Evolutionary conservation across 1,140 invertebrate genomes (phyloP).

Genomic region (Camponotus floridanus): DNA sequence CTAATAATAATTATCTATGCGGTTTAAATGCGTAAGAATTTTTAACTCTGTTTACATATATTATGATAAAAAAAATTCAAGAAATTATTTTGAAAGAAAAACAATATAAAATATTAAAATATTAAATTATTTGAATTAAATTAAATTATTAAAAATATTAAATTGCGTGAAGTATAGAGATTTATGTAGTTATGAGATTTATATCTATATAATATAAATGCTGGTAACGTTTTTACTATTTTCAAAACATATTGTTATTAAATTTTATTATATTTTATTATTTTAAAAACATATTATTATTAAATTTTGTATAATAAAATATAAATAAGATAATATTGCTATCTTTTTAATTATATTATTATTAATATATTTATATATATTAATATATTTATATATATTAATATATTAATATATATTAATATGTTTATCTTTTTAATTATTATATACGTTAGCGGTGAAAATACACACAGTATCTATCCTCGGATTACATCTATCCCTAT

Average conservation of each 20-base stretch:
- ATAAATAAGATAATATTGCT: not conserved
- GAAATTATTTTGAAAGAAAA: not conserved
- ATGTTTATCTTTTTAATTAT: not conserved
- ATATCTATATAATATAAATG: not conserved
- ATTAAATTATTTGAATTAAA: too few species aligned
- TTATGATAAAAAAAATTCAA: not conserved
- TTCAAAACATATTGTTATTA: not conserved
- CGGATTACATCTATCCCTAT: not conserved
- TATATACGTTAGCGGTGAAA: not conserved
- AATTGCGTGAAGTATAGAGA: not conserved
- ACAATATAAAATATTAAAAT: not conserved
- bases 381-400: too few species aligned
- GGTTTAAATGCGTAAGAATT: slow-evolving; percentile 21
- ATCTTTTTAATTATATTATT: not conserved
- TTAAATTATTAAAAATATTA: not conserved
- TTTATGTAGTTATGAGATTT: too few species aligned
- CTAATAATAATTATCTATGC: slow-evolving; percentile 33
- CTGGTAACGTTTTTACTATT: not conserved
- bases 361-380: too few species aligned
- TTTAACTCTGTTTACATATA: slow-evolving; percentile 11
- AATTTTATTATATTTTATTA: not conserved
- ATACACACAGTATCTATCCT: not conserved
- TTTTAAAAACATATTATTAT: not conserved
- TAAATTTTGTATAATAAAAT: not conserved
- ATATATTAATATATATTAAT: too few species aligned